A percentile compares a stretch with the other conserved stretches of the same genome.
Conservation (phyloP, 1,140 invertebrate genomes). For the Pseudachorutes palmiensis region DNA sequence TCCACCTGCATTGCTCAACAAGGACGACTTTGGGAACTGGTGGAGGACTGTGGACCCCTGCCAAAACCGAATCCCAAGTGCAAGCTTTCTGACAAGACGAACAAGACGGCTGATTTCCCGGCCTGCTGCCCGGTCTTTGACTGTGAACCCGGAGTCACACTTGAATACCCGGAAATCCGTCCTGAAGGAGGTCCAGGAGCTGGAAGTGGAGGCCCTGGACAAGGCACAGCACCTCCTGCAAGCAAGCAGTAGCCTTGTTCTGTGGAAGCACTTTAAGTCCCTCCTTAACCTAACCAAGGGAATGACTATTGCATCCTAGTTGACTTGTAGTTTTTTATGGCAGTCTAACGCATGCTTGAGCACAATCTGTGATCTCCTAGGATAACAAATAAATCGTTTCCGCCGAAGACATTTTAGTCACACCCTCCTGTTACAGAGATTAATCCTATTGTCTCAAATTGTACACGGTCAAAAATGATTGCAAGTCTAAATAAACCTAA, state of each 20-base stretch:
- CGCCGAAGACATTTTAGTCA: too few relatives aligned
- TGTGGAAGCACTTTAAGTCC: not conserved
- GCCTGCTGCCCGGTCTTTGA: slow-evolving; percentile 73
- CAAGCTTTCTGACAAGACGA: slow-evolving; percentile 73
- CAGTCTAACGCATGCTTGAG: not conserved
- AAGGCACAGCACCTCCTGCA: slow-evolving; percentile 10
- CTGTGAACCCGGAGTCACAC: slow-evolving; percentile 69
- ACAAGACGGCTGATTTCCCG: slow-evolving; percentile 77
- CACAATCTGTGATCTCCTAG: slow-evolving; percentile 11
- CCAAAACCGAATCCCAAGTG: slow-evolving; percentile 76
- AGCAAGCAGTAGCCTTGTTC: not conserved
- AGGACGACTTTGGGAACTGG: slow-evolving; percentile 66
- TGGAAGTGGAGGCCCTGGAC: slow-evolving; percentile 13
- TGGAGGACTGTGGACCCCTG: slow-evolving; percentile 74
- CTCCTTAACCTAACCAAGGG: not conserved
- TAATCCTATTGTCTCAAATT: too few relatives aligned
- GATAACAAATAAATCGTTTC: slow-evolving; percentile 7
- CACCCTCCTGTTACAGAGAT: too few relatives aligned
- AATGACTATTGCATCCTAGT: not conserved
- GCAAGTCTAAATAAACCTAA: too few relatives aligned
- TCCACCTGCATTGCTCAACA: slow-evolving; percentile 61
- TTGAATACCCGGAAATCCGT: slow-evolving; percentile 75
- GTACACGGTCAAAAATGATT: too few relatives aligned
- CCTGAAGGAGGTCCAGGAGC: slow-evolving; percentile 49
- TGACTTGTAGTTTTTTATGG: not conserved